Evolutionary conservation across 1,140 invertebrate species (phyloP), one percentile per base, ranked within the genome.

Genomic region (Dreissena polymorpha): DNA sequence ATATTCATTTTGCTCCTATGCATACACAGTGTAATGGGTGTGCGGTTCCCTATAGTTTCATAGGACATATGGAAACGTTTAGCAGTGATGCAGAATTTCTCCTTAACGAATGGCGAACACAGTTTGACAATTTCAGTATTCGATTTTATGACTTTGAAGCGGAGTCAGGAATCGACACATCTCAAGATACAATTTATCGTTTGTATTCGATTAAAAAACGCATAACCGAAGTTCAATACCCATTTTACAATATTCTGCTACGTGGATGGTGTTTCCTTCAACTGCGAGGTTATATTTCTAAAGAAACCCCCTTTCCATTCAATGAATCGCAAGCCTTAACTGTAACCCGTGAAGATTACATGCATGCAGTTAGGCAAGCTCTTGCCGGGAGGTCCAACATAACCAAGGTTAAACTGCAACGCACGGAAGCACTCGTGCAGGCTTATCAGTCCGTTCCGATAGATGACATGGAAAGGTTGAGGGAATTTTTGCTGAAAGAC

Each of bases 61-160:
- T 89, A 18, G 86, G 85, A 0, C 86, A 85, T 65, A 70, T 87
- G 70, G 88, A 89, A 76, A 79, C 85, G 55, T 84, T 89, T 73
- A 74, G 55, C 60, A 64, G 86, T 0, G 88, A 89, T 50, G 72
- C 83, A 0, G 10, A 78, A 3, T 83, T 55, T 75, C 57, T 89
- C 7, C 53, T 87, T 21, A 63, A 83, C n/a, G 72, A 75, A 12
- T 85, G 79, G 70, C 79, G 78, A 57, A 69, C 51, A 39, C 23
- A 67, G 21, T 83, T 71, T 73, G 72, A 64, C n/a, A 64, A 84
- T 16, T 29, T 71, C 0, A 72, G 68, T 27, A 70, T 86, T 6
- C 55, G 69, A 25, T 82, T 86, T 63, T 18, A 70, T 60, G 81
- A 86, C 23, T 86, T 89, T 63, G 77, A 85, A 39, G 64, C 57